phyloP scores from a whole-genome alignment of 2,888 invertebrate species.

The Encarsia formosa region DNA sequence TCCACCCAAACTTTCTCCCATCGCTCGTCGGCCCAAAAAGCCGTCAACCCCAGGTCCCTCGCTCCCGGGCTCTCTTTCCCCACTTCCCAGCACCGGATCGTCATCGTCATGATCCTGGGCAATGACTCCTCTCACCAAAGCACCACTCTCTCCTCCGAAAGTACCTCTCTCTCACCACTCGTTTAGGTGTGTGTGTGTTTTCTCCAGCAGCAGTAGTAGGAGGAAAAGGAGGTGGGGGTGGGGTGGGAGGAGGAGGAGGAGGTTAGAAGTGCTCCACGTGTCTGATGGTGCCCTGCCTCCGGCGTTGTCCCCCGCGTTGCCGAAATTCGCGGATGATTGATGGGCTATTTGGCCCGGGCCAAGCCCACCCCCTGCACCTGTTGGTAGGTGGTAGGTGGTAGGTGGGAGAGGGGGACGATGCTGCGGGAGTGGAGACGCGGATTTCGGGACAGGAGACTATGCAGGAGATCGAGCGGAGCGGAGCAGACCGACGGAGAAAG shows the following conservation, averaged over 20 bases:
- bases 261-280: constrained; percentile 48
- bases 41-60: neutral
- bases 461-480: no score
- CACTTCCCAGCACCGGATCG: neutral
- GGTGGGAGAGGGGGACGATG: constrained; percentile 11
- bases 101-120: neutral
- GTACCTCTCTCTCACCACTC: neutral
- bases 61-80: neutral
- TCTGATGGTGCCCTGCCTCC: constrained; percentile 49
- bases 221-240: constrained; percentile 12
- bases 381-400: neutral
- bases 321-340: constrained; percentile 51
- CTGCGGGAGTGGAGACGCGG: constrained; percentile 24
- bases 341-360: constrained; percentile 46
- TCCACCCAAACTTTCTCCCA: constrained; percentile 13
- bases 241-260: constrained; percentile 22
- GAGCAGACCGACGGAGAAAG: no score
- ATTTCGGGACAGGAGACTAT: constrained; percentile 27
- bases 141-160: no score
- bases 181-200: neutral
- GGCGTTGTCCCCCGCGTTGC: constrained; percentile 50
- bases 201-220: constrained; percentile 2
- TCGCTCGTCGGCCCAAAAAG: constrained; percentile 3
- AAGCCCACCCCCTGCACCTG: neutral
- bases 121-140: neutral